Conservation (phyloP, 2,888 invertebrate species). For the Andrena bucephala region DNA sequence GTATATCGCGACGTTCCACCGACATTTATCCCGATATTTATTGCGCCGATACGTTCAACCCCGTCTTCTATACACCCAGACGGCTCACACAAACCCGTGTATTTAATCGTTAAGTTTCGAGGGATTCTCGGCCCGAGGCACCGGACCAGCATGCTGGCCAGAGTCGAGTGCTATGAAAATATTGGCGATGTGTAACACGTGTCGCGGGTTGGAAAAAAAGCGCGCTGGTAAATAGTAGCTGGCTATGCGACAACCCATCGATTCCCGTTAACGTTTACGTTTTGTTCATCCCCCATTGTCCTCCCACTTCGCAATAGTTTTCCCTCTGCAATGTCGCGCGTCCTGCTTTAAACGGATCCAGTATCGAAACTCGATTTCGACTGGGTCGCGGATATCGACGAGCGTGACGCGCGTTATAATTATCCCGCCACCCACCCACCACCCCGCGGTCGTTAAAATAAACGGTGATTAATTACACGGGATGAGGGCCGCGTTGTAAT, state of each 20-base stretch:
- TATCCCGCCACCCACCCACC: background rate
- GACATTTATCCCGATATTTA: constrained; percentile 46
- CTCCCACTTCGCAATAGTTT: background rate
- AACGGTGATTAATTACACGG: constrained; percentile 54
- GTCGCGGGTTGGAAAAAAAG: constrained; percentile 34
- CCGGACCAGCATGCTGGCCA: constrained; percentile 4
- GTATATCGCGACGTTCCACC: constrained; percentile 8
- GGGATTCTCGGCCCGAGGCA: constrained; percentile 41
- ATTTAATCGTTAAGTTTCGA: constrained; percentile 50
- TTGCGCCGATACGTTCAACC: constrained; percentile 12
- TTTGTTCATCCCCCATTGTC: constrained; percentile 16
- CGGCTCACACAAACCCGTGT: constrained; percentile 7
- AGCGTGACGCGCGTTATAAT: constrained; percentile 26
- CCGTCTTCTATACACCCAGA: constrained; percentile 8
- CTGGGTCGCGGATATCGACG: background rate
- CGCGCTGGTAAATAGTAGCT: constrained; percentile 28
- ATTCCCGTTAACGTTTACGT: constrained; percentile 42
- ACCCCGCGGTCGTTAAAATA: constrained; percentile 2
- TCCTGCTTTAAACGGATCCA: background rate
- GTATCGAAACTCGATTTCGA: constrained; percentile 27
- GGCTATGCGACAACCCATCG: constrained; percentile 21
- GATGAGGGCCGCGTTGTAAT: constrained; percentile 25
- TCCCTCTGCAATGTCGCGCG: background rate
- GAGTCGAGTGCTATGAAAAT: constrained; percentile 38
- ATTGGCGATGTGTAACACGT: constrained; percentile 56